Conservation (phyloP, 2,113 vertebrate genomes). For the Melanocharis versteri region DNA sequence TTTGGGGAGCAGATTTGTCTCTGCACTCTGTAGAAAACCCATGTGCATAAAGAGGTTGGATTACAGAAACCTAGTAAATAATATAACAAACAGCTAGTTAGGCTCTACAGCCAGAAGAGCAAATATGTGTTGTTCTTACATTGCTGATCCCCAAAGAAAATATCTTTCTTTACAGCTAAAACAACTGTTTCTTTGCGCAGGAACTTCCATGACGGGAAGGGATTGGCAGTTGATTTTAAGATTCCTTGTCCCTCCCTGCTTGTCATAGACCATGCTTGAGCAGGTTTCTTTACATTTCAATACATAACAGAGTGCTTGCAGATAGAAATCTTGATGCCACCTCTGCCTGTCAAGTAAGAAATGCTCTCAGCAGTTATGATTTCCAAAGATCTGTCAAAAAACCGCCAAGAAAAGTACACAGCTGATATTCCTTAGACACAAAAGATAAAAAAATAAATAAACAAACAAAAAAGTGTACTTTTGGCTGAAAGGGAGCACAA, state of each 20-base stretch:
- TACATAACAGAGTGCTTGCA: not conserved
- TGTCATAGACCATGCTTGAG: not conserved
- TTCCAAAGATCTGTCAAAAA: not conserved
- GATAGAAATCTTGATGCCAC: not conserved
- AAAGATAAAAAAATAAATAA: not conserved
- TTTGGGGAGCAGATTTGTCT: slow-evolving; percentile 74
- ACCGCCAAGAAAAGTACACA: not conserved
- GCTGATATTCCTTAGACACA: not conserved
- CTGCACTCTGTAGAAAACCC: slow-evolving; percentile 58
- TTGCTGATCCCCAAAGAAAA: not conserved
- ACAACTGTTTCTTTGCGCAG: slow-evolving; percentile 2
- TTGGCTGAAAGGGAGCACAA: not conserved
- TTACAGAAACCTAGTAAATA: slow-evolving; percentile 68
- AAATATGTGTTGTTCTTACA: not conserved
- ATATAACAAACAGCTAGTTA: slow-evolving; percentile 65
- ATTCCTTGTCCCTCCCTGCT: slow-evolving; percentile 2
- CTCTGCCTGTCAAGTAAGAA: not conserved
- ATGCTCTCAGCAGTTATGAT: not conserved
- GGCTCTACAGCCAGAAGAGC: not conserved
- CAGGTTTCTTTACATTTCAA: slow-evolving; percentile 23
- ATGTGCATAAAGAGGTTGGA: slow-evolving; percentile 47
- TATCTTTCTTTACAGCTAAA: not conserved
- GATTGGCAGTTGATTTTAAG: slow-evolving; percentile 2
- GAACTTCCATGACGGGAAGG: not conserved
- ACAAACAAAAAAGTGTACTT: not conserved